Percentiles rank a stretch among this genome's conserved stretches.
These are phyloP conservation scores for Marasmarcha lunaedactyla DNA, from an alignment of 2,888 invertebrate species.

Conservation along the genomic window DNA sequence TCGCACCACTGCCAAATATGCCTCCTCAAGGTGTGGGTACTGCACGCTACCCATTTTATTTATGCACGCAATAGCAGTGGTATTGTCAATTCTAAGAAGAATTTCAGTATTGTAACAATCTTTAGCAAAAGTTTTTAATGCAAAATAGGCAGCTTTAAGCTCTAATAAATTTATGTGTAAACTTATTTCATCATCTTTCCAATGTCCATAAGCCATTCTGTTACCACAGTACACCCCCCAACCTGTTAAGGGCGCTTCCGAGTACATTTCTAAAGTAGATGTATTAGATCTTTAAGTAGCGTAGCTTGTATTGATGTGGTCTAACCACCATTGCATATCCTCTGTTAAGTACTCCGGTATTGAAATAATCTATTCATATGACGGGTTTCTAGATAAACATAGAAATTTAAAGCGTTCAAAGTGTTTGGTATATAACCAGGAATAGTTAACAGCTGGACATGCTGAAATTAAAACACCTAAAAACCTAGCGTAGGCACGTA, in stretches of 20 bases:
- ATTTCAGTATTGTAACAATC: background rate
- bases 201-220: background rate
- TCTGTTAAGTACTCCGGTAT: background rate
- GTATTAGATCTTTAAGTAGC: no score
- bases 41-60: background rate
- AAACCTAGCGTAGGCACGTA: background rate
- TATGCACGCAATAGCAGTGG: background rate
- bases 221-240: background rate
- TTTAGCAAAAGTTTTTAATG: conserved; percentile 1
- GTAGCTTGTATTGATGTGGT: background rate
- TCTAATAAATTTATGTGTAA: conserved; percentile 2
- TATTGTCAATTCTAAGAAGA: conserved; percentile 2
- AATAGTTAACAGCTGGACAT: background rate
- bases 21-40: background rate
- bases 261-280: no score
- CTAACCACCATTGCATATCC: background rate
- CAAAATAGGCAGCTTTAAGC: background rate
- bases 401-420: background rate
- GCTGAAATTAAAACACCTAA: background rate
- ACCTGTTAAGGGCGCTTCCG: no score
- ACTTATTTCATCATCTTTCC: background rate
- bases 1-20: background rate
- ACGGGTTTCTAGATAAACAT: background rate
- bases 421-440: background rate
- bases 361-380: background rate